These are phyloP conservation scores for Pyxicephalus adspersus DNA, from an alignment of 2,113 vertebrate genomes.

Conservation along the genomic window DNA sequence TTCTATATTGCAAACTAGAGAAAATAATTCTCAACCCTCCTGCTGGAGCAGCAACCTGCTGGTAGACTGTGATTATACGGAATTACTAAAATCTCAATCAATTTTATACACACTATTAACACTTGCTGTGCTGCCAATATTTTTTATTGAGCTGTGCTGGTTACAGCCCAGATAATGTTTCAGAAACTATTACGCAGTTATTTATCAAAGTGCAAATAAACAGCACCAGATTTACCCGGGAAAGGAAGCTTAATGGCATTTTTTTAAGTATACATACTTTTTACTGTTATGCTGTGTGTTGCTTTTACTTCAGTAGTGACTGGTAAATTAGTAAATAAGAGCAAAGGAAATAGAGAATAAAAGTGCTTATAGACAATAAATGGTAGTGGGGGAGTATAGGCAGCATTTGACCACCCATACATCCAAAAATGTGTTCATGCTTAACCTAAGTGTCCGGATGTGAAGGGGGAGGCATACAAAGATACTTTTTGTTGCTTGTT, in stretches of 20 bases:
- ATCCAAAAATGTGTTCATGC: too few species aligned
- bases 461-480: too few species aligned
- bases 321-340: too few species aligned
- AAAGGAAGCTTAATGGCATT: not conserved
- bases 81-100: constrained; percentile 86
- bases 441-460: too few species aligned
- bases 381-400: too few species aligned
- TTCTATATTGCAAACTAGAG: constrained; percentile 88
- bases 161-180: constrained; percentile 53
- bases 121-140: constrained; percentile 68
- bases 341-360: too few species aligned
- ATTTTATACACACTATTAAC: constrained; percentile 83
- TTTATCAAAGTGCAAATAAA: constrained; percentile 52
- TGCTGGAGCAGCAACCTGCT: constrained; percentile 86
- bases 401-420: too few species aligned
- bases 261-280: not conserved
- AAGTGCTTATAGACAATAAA: too few species aligned
- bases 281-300: not conserved
- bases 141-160: constrained; percentile 54
- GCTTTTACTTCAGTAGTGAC: not conserved
- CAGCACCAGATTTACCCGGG: constrained; percentile 27
- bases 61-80: constrained; percentile 86
- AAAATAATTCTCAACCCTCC: constrained; percentile 88
- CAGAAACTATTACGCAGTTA: constrained; percentile 34
- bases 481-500: too few species aligned